Conservation (phyloP, 2,888 invertebrate genomes). For the Heliconius hortense region DNA sequence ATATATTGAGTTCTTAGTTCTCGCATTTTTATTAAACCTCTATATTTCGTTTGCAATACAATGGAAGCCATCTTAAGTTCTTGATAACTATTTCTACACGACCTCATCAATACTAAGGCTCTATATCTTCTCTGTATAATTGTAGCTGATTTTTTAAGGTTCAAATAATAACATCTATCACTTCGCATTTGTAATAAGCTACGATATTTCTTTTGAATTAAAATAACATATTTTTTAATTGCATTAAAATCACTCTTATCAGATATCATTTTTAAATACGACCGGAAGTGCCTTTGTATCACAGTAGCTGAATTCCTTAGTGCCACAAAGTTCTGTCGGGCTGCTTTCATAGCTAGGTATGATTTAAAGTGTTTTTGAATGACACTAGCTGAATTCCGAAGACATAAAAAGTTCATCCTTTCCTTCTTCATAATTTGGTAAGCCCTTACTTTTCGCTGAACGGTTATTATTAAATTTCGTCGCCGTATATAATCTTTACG, state of each 20-base stretch:
- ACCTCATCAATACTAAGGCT: constrained; percentile 52
- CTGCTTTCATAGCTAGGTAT: constrained; percentile 54
- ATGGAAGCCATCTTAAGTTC: constrained; percentile 45
- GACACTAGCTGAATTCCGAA: constrained; percentile 62
- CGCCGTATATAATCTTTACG: constrained; percentile 60
- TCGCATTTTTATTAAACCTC: constrained; percentile 64
- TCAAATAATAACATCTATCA: constrained; percentile 52
- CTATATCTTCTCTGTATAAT: constrained; percentile 58
- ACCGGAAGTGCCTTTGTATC: constrained; percentile 55
- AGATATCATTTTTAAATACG: constrained; percentile 46
- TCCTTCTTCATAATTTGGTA: constrained; percentile 60
- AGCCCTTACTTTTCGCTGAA: constrained; percentile 80
- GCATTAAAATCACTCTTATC: constrained; percentile 46
- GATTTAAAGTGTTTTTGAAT: constrained; percentile 79
- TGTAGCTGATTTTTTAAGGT: constrained; percentile 54
- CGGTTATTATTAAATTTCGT: constrained; percentile 57
- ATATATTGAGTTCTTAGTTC: constrained; percentile 53
- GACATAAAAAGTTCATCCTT: constrained; percentile 60
- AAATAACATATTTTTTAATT: constrained; percentile 51
- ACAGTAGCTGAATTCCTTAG: constrained; percentile 54
- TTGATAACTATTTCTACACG: constrained; percentile 44
- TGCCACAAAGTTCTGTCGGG: constrained; percentile 50
- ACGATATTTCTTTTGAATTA: constrained; percentile 67
- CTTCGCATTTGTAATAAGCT: constrained; percentile 61
- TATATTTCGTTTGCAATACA: constrained; percentile 67